A percentile compares a stretch with the other conserved stretches of the same genome.
Conservation (phyloP, 2,113 vertebrate species). For the Grammomys surdaster region DNA sequence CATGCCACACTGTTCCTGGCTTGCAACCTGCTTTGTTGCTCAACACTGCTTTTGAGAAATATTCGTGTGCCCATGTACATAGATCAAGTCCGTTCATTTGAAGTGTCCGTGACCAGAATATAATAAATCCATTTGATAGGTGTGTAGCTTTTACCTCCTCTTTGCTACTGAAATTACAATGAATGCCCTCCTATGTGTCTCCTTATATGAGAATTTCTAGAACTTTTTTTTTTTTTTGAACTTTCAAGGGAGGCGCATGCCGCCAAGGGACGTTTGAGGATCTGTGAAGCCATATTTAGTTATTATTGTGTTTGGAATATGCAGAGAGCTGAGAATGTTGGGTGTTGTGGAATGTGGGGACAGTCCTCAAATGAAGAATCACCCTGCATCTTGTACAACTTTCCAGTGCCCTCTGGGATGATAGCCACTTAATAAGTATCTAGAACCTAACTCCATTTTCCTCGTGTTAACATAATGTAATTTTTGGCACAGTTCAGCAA, state of each 20-base stretch:
- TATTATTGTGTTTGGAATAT: not conserved
- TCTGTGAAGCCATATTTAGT: not conserved
- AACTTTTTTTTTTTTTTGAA: not conserved
- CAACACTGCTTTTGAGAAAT: not conserved
- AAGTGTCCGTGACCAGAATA: not conserved
- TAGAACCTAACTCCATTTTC: constrained; percentile 64
- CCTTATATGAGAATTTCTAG: constrained; percentile 7
- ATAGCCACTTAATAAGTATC: constrained; percentile 30
- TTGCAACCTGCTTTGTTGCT: not conserved
- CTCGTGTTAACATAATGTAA: constrained; percentile 57
- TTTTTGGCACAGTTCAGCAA: constrained; percentile 65
- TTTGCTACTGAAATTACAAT: not conserved
- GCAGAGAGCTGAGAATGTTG: not conserved
- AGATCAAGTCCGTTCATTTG: constrained; percentile 21
- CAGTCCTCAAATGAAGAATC: not conserved
- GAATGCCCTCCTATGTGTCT: not conserved
- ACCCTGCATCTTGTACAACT: not conserved
- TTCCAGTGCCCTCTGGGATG: not conserved
- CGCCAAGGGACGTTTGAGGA: not conserved
- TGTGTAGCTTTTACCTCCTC: not conserved
- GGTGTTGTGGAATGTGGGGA: not conserved
- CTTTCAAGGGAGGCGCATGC: not conserved
- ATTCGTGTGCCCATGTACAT: not conserved
- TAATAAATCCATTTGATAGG: not conserved
- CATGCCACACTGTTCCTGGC: not conserved